Percentiles rank a stretch among this genome's conserved stretches.
Conservation (phyloP, 2,113 vertebrate genomes). For the Heptranchias perlo region DNA sequence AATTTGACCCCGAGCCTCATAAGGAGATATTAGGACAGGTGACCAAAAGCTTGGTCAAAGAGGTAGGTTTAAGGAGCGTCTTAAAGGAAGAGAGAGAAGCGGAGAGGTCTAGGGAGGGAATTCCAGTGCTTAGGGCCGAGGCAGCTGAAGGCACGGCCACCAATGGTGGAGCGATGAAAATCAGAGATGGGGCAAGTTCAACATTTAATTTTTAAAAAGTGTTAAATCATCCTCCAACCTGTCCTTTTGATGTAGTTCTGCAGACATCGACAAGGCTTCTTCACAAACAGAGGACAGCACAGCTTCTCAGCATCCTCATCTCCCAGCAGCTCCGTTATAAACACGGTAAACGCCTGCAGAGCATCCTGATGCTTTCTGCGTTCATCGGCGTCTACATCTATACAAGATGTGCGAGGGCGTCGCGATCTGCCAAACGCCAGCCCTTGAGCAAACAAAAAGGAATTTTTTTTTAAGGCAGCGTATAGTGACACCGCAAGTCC, state of each 20-base stretch:
- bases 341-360: background rate
- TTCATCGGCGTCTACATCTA: background rate
- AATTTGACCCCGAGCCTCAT: background rate
- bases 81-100: background rate
- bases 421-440: background rate
- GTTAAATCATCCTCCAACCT: background rate
- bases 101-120: background rate
- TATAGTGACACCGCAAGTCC: background rate
- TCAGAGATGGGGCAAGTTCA: background rate
- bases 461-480: background rate
- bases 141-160: no score
- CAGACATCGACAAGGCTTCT: slow-evolving; percentile 33
- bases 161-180: background rate
- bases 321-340: background rate
- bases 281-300: slow-evolving; percentile 15
- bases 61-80: no score
- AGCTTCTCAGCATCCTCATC: slow-evolving; percentile 35
- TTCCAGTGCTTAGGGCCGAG: background rate
- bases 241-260: slow-evolving; percentile 27
- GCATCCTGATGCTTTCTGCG: background rate
- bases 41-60: background rate
- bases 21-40: background rate
- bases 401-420: background rate
- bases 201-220: background rate
- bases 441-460: background rate